Base-by-base conservation (phyloP, 2,113 vertebrate species). In the Felis chaus region DNA sequence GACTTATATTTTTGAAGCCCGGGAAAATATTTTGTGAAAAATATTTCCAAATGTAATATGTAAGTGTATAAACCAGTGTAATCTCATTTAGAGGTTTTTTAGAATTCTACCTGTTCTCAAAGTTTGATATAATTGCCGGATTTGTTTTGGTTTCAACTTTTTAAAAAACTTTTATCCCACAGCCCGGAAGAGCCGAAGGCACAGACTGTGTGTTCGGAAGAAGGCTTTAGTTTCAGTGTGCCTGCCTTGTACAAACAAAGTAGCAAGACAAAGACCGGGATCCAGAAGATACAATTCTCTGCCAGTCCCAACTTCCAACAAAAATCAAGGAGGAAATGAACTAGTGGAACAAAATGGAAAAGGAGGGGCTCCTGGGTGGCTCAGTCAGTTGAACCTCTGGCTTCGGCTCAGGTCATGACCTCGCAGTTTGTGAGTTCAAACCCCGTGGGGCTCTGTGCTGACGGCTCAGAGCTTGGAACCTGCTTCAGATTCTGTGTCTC, bases 161-260 rank as follows among this genome's bases (percentile, higher is more conserved):
- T 10, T 29, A 45, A 29, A 48, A 48, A 84, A 89, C 16, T 63
- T 68, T 74, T 18, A 39, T 19, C 55, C 16, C 39, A 29, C 13
- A 50, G 78, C 5, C n/a, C 57, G 29, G 55, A 83, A 78, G 53
- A 36, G 31, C 39, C 65, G 39, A 14, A 11, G 3, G 2, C 6
- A 23, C 5, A 1, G 2, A 15, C 25, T 14, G 12, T 19, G 71
- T 68, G 25, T 12, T 5, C 0, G 0, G 18, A 55, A 48, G n/a
- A 7, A 13, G 8, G 57, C 1, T 4, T 6, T 11, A n/a, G 7
- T 1, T 39, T 81, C 8, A 1, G 7, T 29, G 5, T 0, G n/a
- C 6, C 74, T 66, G 9, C 12, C 13, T 33, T 1, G 1, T 1
- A 93, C 36, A 33, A 41, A 55, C 1, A 39, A 83, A 68, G 53